These are phyloP conservation scores for Ceuthmochares aereus DNA, from an alignment of 2,113 vertebrate genomes.

Conservation along the genomic window DNA sequence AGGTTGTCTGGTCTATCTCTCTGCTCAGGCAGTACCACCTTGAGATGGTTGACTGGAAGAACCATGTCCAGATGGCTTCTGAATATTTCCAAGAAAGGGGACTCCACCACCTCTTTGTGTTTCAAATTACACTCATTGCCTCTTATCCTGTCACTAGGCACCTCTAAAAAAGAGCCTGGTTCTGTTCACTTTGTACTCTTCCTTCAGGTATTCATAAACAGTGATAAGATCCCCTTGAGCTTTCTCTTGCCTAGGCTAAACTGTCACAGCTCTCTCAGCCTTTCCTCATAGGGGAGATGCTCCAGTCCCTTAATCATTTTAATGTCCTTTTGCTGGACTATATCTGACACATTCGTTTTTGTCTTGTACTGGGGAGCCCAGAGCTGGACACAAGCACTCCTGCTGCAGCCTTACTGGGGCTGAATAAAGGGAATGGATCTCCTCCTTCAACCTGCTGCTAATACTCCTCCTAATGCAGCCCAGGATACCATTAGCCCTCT, in stretches of 20 bases:
- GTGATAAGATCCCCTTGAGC: neutral
- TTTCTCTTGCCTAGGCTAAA: neutral
- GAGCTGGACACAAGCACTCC: too few species aligned
- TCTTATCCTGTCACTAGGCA: neutral
- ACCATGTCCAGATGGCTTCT: neutral
- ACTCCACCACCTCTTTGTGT: neutral
- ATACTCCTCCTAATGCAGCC: too few species aligned
- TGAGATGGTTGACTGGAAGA: neutral
- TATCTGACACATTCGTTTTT: neutral
- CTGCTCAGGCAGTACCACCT: neutral
- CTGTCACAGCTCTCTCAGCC: neutral
- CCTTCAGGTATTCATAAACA: neutral
- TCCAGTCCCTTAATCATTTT: neutral
- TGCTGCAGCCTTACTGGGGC: too few species aligned
- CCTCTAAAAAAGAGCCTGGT: neutral
- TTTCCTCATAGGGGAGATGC: neutral
- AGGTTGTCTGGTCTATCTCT: neutral
- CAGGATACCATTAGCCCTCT: too few species aligned
- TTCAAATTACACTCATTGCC: too few species aligned
- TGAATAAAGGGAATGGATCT: too few species aligned
- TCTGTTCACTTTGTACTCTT: neutral
- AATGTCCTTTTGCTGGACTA: neutral
- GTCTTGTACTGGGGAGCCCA: neutral
- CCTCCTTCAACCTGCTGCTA: too few species aligned
- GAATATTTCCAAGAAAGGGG: neutral